Evolutionary conservation across 2,113 vertebrate species (phyloP).

Genomic region (Atlantisia rogersi): DNA sequence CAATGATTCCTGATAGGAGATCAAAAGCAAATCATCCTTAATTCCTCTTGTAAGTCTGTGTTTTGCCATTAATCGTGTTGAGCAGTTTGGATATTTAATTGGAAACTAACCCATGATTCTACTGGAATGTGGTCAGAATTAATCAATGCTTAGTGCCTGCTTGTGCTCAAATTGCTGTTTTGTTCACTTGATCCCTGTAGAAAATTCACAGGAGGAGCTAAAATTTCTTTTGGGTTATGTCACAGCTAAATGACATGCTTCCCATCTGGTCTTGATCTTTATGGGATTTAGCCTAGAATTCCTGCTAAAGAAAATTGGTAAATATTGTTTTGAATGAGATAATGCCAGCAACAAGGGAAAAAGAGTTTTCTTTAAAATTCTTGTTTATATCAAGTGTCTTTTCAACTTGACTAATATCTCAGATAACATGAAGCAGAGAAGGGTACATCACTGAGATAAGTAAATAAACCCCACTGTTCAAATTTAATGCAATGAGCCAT

Average conservation of each 20-base stretch:
- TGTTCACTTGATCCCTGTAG: not conserved
- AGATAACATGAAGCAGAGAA: not conserved
- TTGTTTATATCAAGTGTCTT: not conserved
- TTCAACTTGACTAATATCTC: not conserved
- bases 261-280: not conserved
- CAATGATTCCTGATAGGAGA: not conserved
- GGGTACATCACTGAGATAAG: not conserved
- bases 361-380: not conserved
- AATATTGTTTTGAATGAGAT: not conserved
- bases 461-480: conserved; percentile 41
- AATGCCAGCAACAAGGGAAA: not conserved
- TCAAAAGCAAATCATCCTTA: conserved; percentile 42
- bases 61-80: conserved; percentile 53
- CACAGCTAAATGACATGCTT: not conserved
- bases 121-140: conserved; percentile 53
- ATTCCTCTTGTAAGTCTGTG: conserved; percentile 48
- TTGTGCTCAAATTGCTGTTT: not conserved
- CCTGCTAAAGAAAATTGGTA: not conserved
- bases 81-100: conserved; percentile 46
- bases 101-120: conserved; percentile 12
- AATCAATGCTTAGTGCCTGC: conserved; percentile 28
- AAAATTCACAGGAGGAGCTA: conserved; percentile 21
- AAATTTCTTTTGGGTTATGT: conserved; percentile 11
- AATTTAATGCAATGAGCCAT: conserved; percentile 2
- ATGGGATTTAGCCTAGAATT: not conserved